Evolutionary conservation across 1,140 invertebrate genomes (phyloP).

Genomic region (Lordiphosa stackelbergi): DNA sequence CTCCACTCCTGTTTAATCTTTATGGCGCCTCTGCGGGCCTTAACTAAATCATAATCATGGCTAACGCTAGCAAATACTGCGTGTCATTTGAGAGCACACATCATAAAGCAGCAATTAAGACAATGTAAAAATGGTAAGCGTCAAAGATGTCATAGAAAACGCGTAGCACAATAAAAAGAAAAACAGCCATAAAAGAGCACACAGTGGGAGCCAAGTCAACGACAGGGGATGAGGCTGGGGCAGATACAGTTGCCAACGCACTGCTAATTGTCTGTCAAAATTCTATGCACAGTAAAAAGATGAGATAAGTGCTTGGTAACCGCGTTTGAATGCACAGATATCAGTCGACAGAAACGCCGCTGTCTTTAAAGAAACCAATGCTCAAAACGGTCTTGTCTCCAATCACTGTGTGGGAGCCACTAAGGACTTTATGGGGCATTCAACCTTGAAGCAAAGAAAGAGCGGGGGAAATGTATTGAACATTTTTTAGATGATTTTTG

Average conservation of each 20-base stretch:
- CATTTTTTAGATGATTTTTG: too few species aligned
- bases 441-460: background rate
- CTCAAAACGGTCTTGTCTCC: background rate
- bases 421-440: conserved; percentile 7
- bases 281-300: conserved; percentile 64
- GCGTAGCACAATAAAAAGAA: conserved; percentile 66
- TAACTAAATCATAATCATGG: conserved; percentile 71
- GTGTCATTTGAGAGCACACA: conserved; percentile 71
- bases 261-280: conserved; percentile 74
- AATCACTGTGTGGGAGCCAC: background rate
- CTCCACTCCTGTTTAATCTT: conserved; percentile 61
- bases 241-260: conserved; percentile 42
- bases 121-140: conserved; percentile 71
- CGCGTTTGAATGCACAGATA: conserved; percentile 53
- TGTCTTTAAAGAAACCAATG: too few species aligned
- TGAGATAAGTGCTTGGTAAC: conserved; percentile 68
- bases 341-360: conserved; percentile 19
- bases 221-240: background rate
- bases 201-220: conserved; percentile 11
- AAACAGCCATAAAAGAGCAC: conserved; percentile 57
- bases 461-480: background rate
- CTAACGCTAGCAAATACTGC: conserved; percentile 55
- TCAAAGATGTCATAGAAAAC: conserved; percentile 72
- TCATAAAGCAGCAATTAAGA: conserved; percentile 75
- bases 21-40: conserved; percentile 46